Evolutionary conservation across 2,888 invertebrate genomes (phyloP), one percentile per base, ranked within the genome.

Genomic region (Cataglyphis albicans): DNA sequence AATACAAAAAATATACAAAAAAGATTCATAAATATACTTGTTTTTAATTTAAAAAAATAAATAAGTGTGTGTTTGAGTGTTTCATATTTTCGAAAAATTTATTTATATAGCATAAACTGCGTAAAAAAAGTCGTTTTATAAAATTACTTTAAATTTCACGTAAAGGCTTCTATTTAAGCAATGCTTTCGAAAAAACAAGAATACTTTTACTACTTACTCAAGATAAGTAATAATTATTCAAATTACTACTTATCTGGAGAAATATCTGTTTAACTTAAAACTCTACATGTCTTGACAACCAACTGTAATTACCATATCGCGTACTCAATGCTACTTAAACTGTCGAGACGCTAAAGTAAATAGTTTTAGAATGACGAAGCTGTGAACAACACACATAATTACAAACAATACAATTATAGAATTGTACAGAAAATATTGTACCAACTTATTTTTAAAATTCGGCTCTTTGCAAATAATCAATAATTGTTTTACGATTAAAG

Each of bases 301-400:
- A 74, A 44, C 21, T 48, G 25, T 75, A 65, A 75, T 75, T 65
- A 74, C 10, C 25, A 48, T 74, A 63, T 75, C 21, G 52, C 25
- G 25, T 35, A 65, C 38, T 65, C 18, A 75, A 52, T 12, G 25
- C 12, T 18, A 65, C 12, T 75, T 75, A 75, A 48, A 65, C 10
- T 65, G 35, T 29, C 52, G 25, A 64, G 35, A 25, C 6, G 7
- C 48, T 64, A 75, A 73, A 75, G 18, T 12, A 32, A 65, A 18
- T 18, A 44, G 65, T 65, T 73, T 75, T 48, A 35, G 44, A 74
- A 48, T 10, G 9, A 44, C 9, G 4, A 75, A 75, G 12, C 25
- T 48, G 10, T 75, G 32, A 0, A 10, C 18, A 63, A 15, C n/a
- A 44, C 32, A 32, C 5, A 32, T 32, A 32, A 1, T 25, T 25